Base-by-base conservation (phyloP, 2,113 vertebrate species). In the Poecile atricapillus region DNA sequence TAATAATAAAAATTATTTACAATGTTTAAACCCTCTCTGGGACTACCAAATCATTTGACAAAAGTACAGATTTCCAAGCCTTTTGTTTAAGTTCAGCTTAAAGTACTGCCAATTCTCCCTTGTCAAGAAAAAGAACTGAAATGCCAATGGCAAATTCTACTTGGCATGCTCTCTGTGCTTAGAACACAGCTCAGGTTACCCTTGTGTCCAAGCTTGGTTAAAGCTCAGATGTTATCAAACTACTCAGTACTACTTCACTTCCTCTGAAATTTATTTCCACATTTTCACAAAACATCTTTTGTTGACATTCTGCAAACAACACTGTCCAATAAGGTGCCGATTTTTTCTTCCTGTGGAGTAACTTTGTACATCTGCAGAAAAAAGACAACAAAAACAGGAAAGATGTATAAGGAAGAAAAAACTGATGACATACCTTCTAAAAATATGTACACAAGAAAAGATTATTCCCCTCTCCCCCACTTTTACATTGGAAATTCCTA, bases 301-400 rank as follows among this genome's bases (percentile, higher is more conserved):
- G 97, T 98, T 93, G 99, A 98, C 98, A 99, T 99, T 97, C 99
- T 99, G 98, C 99, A 99, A 78, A 99, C 97, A 49, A 99, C 94
- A 39, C 98, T 98, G 43, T 99, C 99, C 91, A 99, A 85, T 65
- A 99, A 96, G 31, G 97, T 98, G 18, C 99, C 97, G 4, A 97
- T 97, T 86, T 97, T 98, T 95, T 99, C 99, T 96, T 99, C 99
- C 96, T 98, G 97, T 0, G 98, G 97, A 60, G 98, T 97, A 8
- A 99, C 35, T 97, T 99, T 99, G 97, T 99, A 99, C 24, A 99
- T 86, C 99, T 99, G 98, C 58, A 98, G 94, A 93, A 82, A 95
- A 43, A 97, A 85, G 86, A 91, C 11, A 93, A 56, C 13, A 81
- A 59, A 83, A 77, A 55, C 5, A 39, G 11, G 41, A 78, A 93